Percentiles rank a stretch among this genome's conserved stretches.
Conservation (phyloP, 2,113 vertebrate species). For the Corythornis cristatus region DNA sequence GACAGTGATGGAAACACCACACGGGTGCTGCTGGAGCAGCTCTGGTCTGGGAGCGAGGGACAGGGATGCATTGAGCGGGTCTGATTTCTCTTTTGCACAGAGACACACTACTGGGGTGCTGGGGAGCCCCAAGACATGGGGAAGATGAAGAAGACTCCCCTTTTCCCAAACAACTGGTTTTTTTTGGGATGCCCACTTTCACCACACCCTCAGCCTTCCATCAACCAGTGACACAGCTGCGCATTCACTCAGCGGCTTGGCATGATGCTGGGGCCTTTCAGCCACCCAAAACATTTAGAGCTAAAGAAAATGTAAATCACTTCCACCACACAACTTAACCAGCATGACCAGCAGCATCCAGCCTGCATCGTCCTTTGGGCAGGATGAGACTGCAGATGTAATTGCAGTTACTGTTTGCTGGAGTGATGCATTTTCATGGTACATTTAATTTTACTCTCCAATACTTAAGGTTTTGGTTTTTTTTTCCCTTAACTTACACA, state of each 20-base stretch:
- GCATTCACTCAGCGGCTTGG: neutral
- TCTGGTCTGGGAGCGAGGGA: neutral
- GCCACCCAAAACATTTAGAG: neutral
- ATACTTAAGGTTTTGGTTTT: neutral
- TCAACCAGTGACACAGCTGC: fast-evolving
- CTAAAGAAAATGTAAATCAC: neutral
- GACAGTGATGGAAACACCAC: neutral
- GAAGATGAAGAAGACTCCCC: neutral
- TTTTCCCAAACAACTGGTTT: neutral
- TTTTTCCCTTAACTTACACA: neutral
- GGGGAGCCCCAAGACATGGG: neutral
- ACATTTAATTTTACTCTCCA: neutral
- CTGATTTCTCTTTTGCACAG: neutral
- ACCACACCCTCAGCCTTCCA: neutral
- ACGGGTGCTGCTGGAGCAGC: neutral
- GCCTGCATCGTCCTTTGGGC: neutral
- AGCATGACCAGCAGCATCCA: neutral
- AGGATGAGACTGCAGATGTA: neutral
- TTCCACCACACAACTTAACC: neutral
- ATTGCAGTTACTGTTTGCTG: neutral
- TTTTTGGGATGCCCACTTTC: neutral
- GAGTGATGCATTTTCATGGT: neutral
- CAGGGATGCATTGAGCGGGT: fast-evolving
- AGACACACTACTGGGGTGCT: fast-evolving
- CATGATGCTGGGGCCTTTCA: neutral